These are phyloP conservation scores for Polydrusus cervinus DNA, from an alignment of 2,888 invertebrate species.

Conservation along the genomic window DNA sequence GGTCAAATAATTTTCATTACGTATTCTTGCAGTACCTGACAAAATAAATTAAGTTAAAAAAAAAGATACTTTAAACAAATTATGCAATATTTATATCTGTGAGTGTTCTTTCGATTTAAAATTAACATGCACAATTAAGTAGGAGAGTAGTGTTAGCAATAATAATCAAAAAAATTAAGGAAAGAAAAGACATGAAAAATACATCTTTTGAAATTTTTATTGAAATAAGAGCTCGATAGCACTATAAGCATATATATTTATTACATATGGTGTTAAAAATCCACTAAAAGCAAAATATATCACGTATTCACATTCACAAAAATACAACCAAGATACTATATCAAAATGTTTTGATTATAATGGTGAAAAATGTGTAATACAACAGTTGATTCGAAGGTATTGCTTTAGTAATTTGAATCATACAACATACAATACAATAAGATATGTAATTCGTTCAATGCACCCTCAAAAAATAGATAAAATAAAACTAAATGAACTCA, in stretches of 20 bases:
- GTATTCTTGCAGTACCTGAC: no score
- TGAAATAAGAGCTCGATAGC: conserved; percentile 66
- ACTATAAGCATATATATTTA: conserved; percentile 64
- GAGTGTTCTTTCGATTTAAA: no score
- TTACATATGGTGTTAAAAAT: conserved; percentile 67
- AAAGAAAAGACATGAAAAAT: no score
- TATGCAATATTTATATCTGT: no score
- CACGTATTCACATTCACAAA: conserved; percentile 69
- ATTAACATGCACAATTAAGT: no score
- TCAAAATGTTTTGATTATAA: conserved; percentile 58
- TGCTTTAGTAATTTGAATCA: conserved; percentile 60
- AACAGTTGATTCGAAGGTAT: conserved; percentile 44
- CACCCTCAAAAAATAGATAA: conserved; percentile 55
- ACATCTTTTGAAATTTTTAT: conserved; percentile 57
- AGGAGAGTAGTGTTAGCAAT: no score
- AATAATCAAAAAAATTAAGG: no score
- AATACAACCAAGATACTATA: conserved; percentile 64
- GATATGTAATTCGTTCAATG: conserved; percentile 62
- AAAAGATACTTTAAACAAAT: no score
- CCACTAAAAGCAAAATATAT: conserved; percentile 68
- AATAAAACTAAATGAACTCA: conserved; percentile 27
- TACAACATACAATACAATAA: conserved; percentile 61
- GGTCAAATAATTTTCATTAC: no score
- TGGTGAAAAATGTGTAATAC: conserved; percentile 54
- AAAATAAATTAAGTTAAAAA: no score